phyloP scores from a whole-genome alignment of 2,113 vertebrate genomes.

The Polypterus senegalus region DNA sequence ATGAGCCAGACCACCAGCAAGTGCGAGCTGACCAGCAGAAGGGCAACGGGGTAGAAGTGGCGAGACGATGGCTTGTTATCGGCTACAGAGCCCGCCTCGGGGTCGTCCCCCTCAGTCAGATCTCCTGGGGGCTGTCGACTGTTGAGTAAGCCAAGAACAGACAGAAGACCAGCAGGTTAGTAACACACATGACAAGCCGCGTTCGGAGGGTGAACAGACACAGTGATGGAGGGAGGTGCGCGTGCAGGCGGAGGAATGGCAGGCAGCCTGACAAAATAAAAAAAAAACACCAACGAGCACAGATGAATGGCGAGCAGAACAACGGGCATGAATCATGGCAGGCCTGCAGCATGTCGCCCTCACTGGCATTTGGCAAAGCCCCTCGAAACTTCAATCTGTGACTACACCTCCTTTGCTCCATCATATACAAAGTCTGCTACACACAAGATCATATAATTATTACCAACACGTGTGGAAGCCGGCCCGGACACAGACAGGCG shows the following conservation, averaged over 20 bases:
- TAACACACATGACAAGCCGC: conserved; percentile 2
- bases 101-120: conserved; percentile 84
- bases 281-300: no score
- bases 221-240: neutral
- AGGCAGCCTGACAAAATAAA: conserved; percentile 5
- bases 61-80: conserved; percentile 96
- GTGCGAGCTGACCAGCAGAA: conserved; percentile 98
- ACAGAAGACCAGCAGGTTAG: conserved; percentile 36
- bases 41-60: conserved; percentile 98
- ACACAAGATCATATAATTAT: no score
- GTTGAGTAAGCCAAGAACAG: conserved; percentile 56
- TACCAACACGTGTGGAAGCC: no score
- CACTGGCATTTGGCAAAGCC: no score
- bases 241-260: neutral
- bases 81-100: conserved; percentile 79
- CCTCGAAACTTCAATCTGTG: no score
- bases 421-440: no score
- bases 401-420: no score
- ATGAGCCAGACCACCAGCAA: conserved; percentile 98
- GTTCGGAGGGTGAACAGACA: neutral
- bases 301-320: no score
- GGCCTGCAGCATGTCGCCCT: no score
- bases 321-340: no score
- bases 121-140: conserved; percentile 87
- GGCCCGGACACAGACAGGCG: no score